Evolutionary conservation across 2,113 vertebrate species (phyloP).

Genomic region (Neotoma lepida): DNA sequence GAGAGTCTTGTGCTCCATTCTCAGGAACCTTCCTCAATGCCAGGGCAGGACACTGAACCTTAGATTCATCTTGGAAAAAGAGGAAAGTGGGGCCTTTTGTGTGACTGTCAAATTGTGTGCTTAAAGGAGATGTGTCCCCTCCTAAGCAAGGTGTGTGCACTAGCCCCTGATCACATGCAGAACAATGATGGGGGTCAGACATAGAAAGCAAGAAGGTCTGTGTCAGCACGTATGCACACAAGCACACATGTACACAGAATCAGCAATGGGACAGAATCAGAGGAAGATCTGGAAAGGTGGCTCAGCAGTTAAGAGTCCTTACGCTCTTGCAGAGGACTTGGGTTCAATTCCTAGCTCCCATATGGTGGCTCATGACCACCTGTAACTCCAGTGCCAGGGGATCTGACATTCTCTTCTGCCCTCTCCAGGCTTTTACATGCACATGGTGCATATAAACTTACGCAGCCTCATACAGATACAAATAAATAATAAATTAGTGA

Average conservation of each 20-base stretch:
- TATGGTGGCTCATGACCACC: neutral
- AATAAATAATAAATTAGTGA: neutral
- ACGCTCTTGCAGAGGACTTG: fast-evolving
- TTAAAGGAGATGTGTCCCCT: no score
- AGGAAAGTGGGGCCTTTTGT: fast-evolving
- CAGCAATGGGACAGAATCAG: neutral
- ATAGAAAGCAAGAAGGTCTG: neutral
- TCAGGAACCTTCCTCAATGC: neutral
- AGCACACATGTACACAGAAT: no score
- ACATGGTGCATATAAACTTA: neutral
- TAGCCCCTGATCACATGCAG: neutral
- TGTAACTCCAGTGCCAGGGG: neutral
- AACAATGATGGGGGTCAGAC: neutral
- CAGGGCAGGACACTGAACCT: no score
- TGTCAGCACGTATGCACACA: neutral
- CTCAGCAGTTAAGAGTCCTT: neutral
- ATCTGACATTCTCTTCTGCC: neutral
- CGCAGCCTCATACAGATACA: neutral
- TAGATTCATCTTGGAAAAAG: neutral
- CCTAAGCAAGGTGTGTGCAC: neutral
- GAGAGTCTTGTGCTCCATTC: neutral
- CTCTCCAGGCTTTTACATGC: neutral
- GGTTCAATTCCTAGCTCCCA: neutral
- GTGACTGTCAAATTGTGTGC: fast-evolving
- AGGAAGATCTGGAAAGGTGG: neutral